Evolutionary conservation across 1,140 invertebrate species (phyloP), one percentile per base, ranked within the genome.

Genomic region (Gryon sp.): DNA sequence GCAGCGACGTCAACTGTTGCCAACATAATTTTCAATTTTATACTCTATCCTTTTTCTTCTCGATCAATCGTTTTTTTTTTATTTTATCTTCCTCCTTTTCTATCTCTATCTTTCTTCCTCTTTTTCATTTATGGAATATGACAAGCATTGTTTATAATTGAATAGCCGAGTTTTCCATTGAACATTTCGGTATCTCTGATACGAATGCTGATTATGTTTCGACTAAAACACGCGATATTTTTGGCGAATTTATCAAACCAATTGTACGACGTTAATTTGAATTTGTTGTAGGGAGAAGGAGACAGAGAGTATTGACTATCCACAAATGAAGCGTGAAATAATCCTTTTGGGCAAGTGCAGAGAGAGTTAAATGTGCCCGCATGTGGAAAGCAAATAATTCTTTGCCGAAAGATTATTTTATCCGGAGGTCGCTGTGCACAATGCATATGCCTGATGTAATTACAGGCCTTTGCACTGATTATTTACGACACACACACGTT

Each of bases 351-450:
- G 15, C 19, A 43, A 45, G 14, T 30, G 22, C 9, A 9, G 32
- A 40, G 48, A 16, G 32, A 48, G 41, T 20, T 52, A 62, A 48
- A 53, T 24, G 46, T 28, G 43, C 26, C 30, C 40, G 45, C 65
- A 68, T 50, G 26, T 46, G 43, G 55, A 76, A 55, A 46, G 63
- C 48, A 68, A 68, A 68, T 55, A 68, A 68, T 68, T 68, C 48
- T 55, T 48, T 30, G 40, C 16, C 46, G 40, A 40, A 57, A 57
- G 57, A 24, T 68, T 68, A 68, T 57, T 57, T 55, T 68, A 68
- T 68, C 50, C 41, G 52, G 40, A 41, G 41, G 50, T 28, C 28
- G 36, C 55, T 55, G 30, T 26, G 38, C 15, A 46, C 48, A 55
- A 65, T 65, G n/a, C 15, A 41, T 52, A 19, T 41, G 36, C 26